Base-by-base conservation (phyloP, 2,797 vertebrate species). In the Anguilla anguilla region DNA sequence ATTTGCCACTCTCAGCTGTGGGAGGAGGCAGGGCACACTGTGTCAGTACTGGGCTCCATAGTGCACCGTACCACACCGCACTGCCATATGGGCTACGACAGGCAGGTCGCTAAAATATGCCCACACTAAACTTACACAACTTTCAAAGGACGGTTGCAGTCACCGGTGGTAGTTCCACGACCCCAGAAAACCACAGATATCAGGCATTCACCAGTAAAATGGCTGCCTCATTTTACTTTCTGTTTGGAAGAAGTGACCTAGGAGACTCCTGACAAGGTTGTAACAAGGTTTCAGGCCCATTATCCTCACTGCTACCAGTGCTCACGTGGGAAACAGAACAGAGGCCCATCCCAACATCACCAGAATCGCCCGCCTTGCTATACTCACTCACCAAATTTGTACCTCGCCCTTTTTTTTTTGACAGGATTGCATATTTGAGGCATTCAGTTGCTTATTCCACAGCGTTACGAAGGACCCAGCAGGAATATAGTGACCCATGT, bases 1-100 rank as follows among this genome's bases (percentile, higher is more conserved):
- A 95, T 96, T 96, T 96, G 94, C 92, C 86, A 90, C 93, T 84
- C 86, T 49, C 59, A 87, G 86, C 81, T 59, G 84, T 87, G 74
- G 67, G 86, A 85, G 90, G 83, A 91, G 92, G 83, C 53, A 84
- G 59, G 72, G 64, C 61, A 57, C 43, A 53, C 17, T 72, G 85
- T 72, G 85, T 69, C 61, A 28, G n/a, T 43, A 17, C 46, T 51
- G 79, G 7, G n/a, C 31, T 10, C 9, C 22, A 61, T 22, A 85
- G 51, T 6, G 46, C 46, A 49, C 77, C 22, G 35, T 15, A 39
- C 6, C 4, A 11, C 77, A 81, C 28, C n/a, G 28, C 46, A n/a
- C 19, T n/a, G 43, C 22, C 43, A 82, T 81, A 81, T n/a, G 51
- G 79, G 79, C 22, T 49, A 82, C 25, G 79, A n/a, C 82, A 82